Evolutionary conservation across 1,140 invertebrate species (phyloP).

Genomic region (Drosophila santomea): DNA sequence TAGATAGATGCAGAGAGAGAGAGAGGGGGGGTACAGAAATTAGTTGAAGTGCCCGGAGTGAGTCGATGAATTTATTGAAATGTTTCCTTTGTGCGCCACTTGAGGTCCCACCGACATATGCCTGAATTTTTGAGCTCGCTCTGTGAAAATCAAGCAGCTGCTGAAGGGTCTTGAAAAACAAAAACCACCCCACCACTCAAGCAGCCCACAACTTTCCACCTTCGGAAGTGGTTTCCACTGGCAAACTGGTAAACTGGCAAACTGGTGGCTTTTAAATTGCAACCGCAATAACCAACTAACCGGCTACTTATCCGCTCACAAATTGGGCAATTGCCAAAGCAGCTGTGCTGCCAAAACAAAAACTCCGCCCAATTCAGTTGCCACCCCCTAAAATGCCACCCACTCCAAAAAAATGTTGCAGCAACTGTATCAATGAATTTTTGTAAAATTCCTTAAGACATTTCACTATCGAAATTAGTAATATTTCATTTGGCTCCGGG

Average conservation of each 20-base stretch:
- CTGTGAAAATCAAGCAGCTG: constrained; percentile 75
- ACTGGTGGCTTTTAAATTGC: constrained; percentile 51
- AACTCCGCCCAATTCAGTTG: neutral
- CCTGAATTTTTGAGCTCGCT: constrained; percentile 50
- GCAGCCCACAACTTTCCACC: constrained; percentile 43
- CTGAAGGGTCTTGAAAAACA: constrained; percentile 23
- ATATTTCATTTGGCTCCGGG: constrained; percentile 38
- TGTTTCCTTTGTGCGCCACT: constrained; percentile 63
- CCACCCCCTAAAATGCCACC: neutral
- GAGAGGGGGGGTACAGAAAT: constrained; percentile 42
- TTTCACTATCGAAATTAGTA: constrained; percentile 64
- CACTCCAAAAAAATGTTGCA: neutral
- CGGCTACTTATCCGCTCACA: constrained; percentile 33
- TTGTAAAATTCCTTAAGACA: constrained; percentile 36
- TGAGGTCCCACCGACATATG: constrained; percentile 62
- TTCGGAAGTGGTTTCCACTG: constrained; percentile 30
- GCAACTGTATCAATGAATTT: constrained; percentile 28
- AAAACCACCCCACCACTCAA: constrained; percentile 8
- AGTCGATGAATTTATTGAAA: constrained; percentile 78
- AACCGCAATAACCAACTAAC: constrained; percentile 52
- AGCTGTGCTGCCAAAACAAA: constrained; percentile 36
- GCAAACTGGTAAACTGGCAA: constrained; percentile 5
- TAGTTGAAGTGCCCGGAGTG: constrained; percentile 72
- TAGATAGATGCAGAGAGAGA: constrained; percentile 19
- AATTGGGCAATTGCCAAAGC: constrained; percentile 55